These are phyloP conservation scores for Apis laboriosa DNA, from an alignment of 1,140 invertebrate genomes.

Conservation along the genomic window DNA sequence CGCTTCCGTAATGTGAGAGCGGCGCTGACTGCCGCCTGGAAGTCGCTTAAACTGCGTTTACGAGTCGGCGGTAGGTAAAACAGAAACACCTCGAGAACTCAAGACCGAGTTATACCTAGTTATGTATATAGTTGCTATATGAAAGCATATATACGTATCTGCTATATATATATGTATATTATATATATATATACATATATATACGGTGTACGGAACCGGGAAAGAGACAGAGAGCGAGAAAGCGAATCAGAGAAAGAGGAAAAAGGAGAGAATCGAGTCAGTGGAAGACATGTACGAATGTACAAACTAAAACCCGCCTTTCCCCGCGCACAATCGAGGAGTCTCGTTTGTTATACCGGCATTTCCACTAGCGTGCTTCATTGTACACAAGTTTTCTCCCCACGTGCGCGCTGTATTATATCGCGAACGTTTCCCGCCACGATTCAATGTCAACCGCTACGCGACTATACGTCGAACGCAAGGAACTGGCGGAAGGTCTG, in stretches of 20 bases:
- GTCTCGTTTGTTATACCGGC: conserved; percentile 56
- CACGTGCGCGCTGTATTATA: conserved; percentile 59
- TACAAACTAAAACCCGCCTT: conserved; percentile 58
- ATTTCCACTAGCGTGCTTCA: conserved; percentile 40
- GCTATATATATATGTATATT: not conserved
- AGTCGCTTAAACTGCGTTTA: conserved; percentile 74
- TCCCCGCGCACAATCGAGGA: not conserved
- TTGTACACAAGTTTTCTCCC: conserved; percentile 47
- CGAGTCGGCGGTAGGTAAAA: conserved; percentile 73
- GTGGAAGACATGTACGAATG: conserved; percentile 51
- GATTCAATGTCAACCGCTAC: conserved; percentile 62
- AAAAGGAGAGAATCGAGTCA: conserved; percentile 16
- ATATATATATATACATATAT: not conserved
- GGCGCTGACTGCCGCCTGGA: conserved; percentile 67
- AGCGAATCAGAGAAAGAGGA: not conserved
- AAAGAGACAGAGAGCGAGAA: conserved; percentile 36
- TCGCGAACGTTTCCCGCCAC: conserved; percentile 46
- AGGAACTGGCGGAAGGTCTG: conserved; percentile 54
- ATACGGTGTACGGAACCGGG: conserved; percentile 3
- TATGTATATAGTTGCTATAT: conserved; percentile 32
- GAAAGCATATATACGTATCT: not conserved
- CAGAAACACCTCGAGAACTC: conserved; percentile 67
- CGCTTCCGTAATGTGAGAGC: conserved; percentile 80
- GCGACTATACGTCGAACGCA: conserved; percentile 32
- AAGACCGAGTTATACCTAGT: conserved; percentile 63